phyloP scores from a whole-genome alignment of 2,113 vertebrate species.

The Pygoscelis adeliae region DNA sequence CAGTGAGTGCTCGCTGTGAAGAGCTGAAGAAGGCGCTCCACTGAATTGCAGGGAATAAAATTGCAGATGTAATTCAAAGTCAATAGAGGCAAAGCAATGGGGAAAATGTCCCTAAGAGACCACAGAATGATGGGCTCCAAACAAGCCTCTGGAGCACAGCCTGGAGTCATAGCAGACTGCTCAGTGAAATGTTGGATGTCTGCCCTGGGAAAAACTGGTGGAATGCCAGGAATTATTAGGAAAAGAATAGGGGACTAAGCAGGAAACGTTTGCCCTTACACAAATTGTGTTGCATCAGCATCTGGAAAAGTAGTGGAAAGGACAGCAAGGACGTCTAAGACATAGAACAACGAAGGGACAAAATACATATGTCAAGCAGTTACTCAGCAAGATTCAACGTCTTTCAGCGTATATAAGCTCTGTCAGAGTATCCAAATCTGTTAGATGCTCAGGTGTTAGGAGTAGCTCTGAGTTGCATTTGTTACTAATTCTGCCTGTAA shows the following conservation, averaged over 20 bases:
- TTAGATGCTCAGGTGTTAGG: background rate
- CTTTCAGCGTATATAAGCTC: background rate
- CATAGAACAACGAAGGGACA: background rate
- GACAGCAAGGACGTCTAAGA: background rate
- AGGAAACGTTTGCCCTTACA: background rate
- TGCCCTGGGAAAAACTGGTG: background rate
- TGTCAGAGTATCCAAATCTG: background rate
- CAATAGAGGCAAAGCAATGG: background rate
- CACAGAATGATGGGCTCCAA: background rate
- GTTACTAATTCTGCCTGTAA: background rate
- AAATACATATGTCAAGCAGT: background rate
- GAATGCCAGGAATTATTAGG: background rate
- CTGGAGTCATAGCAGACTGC: background rate
- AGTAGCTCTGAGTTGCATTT: background rate
- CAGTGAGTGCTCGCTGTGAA: background rate
- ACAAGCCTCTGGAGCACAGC: background rate
- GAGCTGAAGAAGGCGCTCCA: background rate
- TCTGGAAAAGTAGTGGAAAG: background rate
- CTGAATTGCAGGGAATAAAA: background rate
- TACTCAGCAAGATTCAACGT: background rate
- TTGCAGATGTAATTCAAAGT: background rate
- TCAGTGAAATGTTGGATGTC: background rate
- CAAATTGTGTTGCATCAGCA: background rate
- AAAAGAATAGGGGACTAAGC: background rate
- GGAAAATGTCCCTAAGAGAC: background rate